Evolutionary conservation across 2,113 vertebrate genomes (phyloP).

Genomic region (Phalacrocorax aristotelis): DNA sequence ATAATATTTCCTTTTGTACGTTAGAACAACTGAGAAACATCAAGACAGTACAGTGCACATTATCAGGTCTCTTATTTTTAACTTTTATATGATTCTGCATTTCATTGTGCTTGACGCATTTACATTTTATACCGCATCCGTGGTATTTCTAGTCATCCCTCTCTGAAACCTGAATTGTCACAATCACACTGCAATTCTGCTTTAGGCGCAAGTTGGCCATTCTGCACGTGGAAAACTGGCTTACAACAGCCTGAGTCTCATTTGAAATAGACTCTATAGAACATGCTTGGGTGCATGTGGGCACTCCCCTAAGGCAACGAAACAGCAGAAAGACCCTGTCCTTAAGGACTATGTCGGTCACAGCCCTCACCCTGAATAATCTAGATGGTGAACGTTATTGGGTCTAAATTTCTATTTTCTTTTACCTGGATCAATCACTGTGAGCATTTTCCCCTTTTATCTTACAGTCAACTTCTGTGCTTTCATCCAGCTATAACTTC

Average conservation of each 20-base stretch:
- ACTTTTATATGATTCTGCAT: background rate
- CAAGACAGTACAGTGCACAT: background rate
- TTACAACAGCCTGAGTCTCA: background rate
- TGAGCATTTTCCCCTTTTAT: background rate
- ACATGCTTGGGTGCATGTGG: background rate
- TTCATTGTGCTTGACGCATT: background rate
- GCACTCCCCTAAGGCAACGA: background rate
- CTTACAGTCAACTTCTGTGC: background rate
- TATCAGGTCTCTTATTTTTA: background rate
- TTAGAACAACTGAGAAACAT: background rate
- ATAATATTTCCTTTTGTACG: background rate
- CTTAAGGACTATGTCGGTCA: background rate
- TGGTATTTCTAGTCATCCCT: background rate
- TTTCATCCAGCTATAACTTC: conserved; percentile 23
- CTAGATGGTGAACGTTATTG: background rate
- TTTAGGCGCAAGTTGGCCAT: background rate
- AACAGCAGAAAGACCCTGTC: background rate
- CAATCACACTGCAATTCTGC: background rate
- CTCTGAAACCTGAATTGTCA: background rate
- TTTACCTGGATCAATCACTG: background rate
- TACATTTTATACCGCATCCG: background rate
- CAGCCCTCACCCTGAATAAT: background rate
- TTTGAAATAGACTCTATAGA: background rate
- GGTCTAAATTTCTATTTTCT: background rate
- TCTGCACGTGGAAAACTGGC: background rate